phyloP scores from a whole-genome alignment of 2,888 invertebrate species.

The Cremastobaeus sp. region DNA sequence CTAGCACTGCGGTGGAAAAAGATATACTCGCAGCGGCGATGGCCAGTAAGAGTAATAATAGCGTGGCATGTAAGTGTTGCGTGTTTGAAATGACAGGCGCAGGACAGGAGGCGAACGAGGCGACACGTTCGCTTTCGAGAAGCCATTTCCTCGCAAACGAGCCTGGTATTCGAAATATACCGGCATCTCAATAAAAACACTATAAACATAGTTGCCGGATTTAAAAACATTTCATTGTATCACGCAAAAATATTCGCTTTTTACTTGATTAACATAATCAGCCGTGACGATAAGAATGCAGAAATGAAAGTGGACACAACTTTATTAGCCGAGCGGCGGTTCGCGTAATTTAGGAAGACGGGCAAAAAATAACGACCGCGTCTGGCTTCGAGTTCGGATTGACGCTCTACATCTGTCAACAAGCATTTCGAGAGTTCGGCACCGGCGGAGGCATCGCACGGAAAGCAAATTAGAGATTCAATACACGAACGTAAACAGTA shows the following conservation, averaged over 20 bases:
- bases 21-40: constrained; percentile 60
- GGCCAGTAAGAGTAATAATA: constrained; percentile 70
- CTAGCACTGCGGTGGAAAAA: constrained; percentile 55
- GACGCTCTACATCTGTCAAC: constrained; percentile 42
- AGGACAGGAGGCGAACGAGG: constrained; percentile 75
- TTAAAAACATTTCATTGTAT: constrained; percentile 48
- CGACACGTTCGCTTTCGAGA: constrained; percentile 65
- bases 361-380: constrained; percentile 41
- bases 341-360: constrained; percentile 37
- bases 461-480: too few relatives aligned
- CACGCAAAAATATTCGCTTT: constrained; percentile 48
- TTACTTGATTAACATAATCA: constrained; percentile 54
- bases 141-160: constrained; percentile 66
- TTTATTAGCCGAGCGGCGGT: constrained; percentile 42
- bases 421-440: constrained; percentile 21
- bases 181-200: constrained; percentile 57
- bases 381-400: constrained; percentile 19
- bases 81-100: constrained; percentile 75
- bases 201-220: constrained; percentile 47
- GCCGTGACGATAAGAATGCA: constrained; percentile 43
- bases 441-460: neutral
- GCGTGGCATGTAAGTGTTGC: constrained; percentile 73
- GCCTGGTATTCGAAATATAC: constrained; percentile 43
- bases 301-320: constrained; percentile 47
- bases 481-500: constrained; percentile 35